Base-by-base conservation (phyloP, 2,797 vertebrate species). In the Poecile montanus region DNA sequence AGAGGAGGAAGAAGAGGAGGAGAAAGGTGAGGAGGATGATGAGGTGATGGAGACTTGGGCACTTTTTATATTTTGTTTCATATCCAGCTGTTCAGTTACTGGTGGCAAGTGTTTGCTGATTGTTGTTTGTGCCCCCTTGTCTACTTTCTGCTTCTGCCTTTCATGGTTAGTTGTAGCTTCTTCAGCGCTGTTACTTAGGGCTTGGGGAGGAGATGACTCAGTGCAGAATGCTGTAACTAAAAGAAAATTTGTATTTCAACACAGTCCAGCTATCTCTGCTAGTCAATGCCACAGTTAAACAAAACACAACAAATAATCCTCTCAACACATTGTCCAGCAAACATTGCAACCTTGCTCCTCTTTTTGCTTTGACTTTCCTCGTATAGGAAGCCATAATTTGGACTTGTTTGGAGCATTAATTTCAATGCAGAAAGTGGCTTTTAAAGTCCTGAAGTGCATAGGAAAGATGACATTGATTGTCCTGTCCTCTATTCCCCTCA, bases 1-100 rank as follows among this genome's bases (percentile, higher is more conserved):
- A 15, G 98, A 97, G 25, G 97, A 97, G 0, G 98, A 98, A 26
- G 98, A 98, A 34, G 98, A 97, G 30, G 98, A 98, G 75, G 99
- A 99, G 0, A 98, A 98, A 30, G 98, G 98, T 73, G 98, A 98
- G 68, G 98, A 98, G 62, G 99, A 98, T 57, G 98, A 98, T 0
- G 95, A 94, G 16, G 97, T 82, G 9, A 88, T 94, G 6, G 95
- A 95, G 68, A 86, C 82, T 58, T 95, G 97, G 47, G 94, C 36
- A 40, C 51, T 75, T 97, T 82, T 92, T 50, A 68, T 83, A 27
- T 84, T 80, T 16, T 85, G 76, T 66, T 97, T 97, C 1, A 40
- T 92, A 77, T 96, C 97, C 66, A 76, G 25, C 45, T 97, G 97
- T 68, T 97, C 97, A 81, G 88, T 54, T 81, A 89, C 78, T 1